Evolutionary conservation across 2,113 vertebrate species (phyloP).

Genomic region (Epinephelus lanceolatus): DNA sequence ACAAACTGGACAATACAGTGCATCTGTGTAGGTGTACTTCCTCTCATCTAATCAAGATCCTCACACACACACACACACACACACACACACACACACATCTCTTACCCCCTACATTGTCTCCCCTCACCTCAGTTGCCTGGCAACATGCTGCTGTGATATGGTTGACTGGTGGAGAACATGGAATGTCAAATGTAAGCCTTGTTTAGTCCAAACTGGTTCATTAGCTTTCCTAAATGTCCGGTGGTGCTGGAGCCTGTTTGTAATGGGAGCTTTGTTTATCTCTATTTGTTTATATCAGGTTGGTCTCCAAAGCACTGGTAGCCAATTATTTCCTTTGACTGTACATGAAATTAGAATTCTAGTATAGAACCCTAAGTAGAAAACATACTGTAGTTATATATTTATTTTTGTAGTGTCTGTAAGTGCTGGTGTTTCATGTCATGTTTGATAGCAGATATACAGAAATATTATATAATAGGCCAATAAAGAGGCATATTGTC

Average conservation of each 20-base stretch:
- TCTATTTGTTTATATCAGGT: constrained; percentile 3
- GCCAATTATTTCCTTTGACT: background rate
- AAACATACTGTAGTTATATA: background rate
- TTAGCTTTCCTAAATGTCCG: constrained; percentile 8
- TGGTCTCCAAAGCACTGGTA: background rate
- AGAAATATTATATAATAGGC: background rate
- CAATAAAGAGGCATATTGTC: background rate
- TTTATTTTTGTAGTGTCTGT: background rate
- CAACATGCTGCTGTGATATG: constrained; percentile 66
- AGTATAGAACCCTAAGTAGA: background rate
- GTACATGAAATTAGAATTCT: background rate
- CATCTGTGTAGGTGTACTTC: constrained; percentile 31
- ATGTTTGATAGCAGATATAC: background rate
- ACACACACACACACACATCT: background rate
- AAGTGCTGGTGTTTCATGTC: background rate
- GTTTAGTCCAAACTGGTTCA: constrained; percentile 41
- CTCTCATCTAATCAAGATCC: constrained; percentile 50
- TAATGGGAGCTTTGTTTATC: background rate
- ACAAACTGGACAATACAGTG: background rate
- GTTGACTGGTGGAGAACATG: constrained; percentile 48
- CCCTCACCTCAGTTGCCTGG: constrained; percentile 72
- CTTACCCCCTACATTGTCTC: constrained; percentile 2
- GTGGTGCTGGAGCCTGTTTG: background rate
- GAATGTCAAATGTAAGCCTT: constrained; percentile 33
- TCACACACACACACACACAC: constrained; percentile 1